A percentile compares a stretch with the other conserved stretches of the same genome.
Evolutionary conservation across 2,888 invertebrate species (phyloP).

Genomic region (Hirudinaria manillensis): DNA sequence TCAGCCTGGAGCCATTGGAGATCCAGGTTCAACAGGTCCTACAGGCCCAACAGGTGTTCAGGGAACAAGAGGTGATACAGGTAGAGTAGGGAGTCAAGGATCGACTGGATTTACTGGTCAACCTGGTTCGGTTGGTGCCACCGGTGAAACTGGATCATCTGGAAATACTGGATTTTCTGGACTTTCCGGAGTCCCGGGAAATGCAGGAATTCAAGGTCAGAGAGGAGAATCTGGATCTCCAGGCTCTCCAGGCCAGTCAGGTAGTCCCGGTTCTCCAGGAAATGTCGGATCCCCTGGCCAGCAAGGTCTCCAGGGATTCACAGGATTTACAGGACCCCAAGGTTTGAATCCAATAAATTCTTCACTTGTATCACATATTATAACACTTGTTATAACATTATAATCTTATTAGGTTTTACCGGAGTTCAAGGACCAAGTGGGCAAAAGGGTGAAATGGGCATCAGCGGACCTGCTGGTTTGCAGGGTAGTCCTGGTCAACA

Average conservation of each 20-base stretch:
- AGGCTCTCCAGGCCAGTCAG: slow-evolving; percentile 33
- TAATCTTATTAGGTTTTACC: neutral
- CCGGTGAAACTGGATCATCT: slow-evolving; percentile 24
- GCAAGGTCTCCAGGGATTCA: slow-evolving; percentile 13
- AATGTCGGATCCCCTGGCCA: slow-evolving; percentile 1
- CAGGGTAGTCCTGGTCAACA: slow-evolving; percentile 27
- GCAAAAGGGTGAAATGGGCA: slow-evolving; percentile 19
- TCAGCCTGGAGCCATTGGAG: slow-evolving; percentile 30
- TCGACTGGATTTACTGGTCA: slow-evolving; percentile 18
- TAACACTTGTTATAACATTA: neutral
- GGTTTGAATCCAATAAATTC: neutral
- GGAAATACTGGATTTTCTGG: slow-evolving; percentile 33
- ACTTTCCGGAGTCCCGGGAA: slow-evolving; percentile 37
- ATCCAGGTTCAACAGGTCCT: slow-evolving; percentile 31
- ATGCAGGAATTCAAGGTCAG: slow-evolving; percentile 31
- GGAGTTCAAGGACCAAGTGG: slow-evolving; percentile 26
- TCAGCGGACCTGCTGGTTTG: slow-evolving; percentile 26
- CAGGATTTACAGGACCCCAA: slow-evolving; percentile 15
- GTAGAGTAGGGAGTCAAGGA: slow-evolving; percentile 27
- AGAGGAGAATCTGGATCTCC: slow-evolving; percentile 20
- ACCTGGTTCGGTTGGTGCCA: slow-evolving; percentile 23
- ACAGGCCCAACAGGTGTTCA: slow-evolving; percentile 26
- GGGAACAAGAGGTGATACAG: slow-evolving; percentile 23
- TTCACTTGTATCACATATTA: neutral
- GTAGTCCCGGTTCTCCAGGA: slow-evolving; percentile 38